Base-by-base conservation (phyloP, 2,797 vertebrate genomes). In the Heterohyrax brucei region DNA sequence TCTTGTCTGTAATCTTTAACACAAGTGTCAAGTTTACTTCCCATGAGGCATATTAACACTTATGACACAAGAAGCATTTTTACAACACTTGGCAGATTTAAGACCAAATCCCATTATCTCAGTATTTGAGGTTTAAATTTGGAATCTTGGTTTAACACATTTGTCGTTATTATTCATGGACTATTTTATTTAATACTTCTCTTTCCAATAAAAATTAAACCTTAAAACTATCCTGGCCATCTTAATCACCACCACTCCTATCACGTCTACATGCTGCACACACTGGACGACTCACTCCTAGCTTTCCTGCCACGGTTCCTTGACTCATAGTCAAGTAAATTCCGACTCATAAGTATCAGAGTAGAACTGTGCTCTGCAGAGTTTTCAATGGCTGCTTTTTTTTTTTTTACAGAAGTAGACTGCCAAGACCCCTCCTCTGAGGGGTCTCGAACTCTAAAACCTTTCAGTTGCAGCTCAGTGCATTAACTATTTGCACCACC, bases 71-170 rank as follows among this genome's bases (percentile, higher is more conserved):
- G 1, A 56, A 28, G 26, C 13, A 53, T 84, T 87, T 68, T 53
- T 14, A 62, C 30, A 76, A 44, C 46, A 62, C 64, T 70, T 91
- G 48, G 30, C 53, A 83, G 53, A 83, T 30, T 62, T 89, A n/a
- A 79, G 77, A 87, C 68, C 24, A 76, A 78, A 82, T 22, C 50
- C 26, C 18, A 83, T 50, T 87, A 82, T 73, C 48, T 88, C 28
- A 87, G 0, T 56, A 82, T 95, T 80, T 87, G 70, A 39, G 10
- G n/a, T 59, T 66, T 93, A 94, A 90, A 92, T 76, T 28, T 33
- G 22, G 75, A 93, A 91, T 93, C n/a, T 14, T 81, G 66, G 85
- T 48, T 89, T 79, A 59, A 95, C 50, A n/a, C 9, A 22, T 46
- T 62, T 77, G 68, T 84, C 28, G 72, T 89, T 80, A 80, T 62